Evolutionary conservation across 92 coral and sea anemone genomes (phyloP).

Genomic region (Actinernus sp.): DNA sequence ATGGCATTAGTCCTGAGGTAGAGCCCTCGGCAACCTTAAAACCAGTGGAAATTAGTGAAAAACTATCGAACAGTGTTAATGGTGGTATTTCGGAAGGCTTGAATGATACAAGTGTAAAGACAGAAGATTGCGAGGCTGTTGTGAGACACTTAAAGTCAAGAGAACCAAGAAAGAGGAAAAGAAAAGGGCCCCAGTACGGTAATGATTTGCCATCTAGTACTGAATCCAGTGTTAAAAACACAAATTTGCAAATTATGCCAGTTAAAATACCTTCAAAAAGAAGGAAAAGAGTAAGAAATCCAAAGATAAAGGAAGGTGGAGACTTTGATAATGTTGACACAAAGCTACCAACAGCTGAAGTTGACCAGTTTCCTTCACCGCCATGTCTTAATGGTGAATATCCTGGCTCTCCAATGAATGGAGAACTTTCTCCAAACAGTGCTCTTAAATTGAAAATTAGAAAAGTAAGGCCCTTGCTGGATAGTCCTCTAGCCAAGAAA

Average conservation of each 20-base stretch:
- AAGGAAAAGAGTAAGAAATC: constrained; percentile 26
- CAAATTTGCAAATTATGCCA: neutral
- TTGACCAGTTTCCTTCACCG: constrained; percentile 34
- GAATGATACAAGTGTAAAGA: neutral
- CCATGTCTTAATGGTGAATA: constrained; percentile 73
- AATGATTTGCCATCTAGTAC: neutral
- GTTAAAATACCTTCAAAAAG: neutral
- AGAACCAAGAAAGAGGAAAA: constrained; percentile 19
- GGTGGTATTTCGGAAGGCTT: neutral
- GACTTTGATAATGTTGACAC: constrained; percentile 11
- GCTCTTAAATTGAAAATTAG: constrained; percentile 84
- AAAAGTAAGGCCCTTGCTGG: constrained; percentile 65
- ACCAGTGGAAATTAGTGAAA: neutral
- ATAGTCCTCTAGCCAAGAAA: constrained; percentile 58
- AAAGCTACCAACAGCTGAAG: constrained; percentile 7
- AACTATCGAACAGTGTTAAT: neutral
- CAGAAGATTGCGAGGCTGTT: neutral
- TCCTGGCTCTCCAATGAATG: constrained; percentile 49
- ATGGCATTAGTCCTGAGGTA: constrained; percentile 34
- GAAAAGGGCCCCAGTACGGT: constrained; percentile 1
- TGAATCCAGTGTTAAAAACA: neutral
- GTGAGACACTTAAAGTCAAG: constrained; percentile 4
- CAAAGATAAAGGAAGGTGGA: constrained; percentile 18
- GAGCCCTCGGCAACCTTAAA: constrained; percentile 6
- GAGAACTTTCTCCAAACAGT: constrained; percentile 78